Conservation (phyloP, 1,140 invertebrate species). For the Megathymus violae region DNA sequence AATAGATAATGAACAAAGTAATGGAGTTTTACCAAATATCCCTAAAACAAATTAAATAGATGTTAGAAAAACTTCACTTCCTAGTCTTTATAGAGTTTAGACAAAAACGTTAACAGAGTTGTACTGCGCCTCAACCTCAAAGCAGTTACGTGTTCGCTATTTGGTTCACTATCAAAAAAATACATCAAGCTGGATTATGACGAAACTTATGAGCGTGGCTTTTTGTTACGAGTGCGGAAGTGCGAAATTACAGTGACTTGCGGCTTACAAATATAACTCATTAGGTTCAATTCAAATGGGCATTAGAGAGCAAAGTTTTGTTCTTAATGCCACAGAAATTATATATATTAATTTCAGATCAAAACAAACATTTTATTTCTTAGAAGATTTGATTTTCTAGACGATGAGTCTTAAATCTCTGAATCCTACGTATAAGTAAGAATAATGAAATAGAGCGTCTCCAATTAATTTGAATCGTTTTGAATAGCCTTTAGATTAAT, state of each 20-base stretch:
- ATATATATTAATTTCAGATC: not conserved
- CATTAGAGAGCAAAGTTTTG: constrained; percentile 18
- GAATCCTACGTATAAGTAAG: no score
- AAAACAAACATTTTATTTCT: no score
- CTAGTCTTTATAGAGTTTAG: not conserved
- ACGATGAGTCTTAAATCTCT: no score
- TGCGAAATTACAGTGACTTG: constrained; percentile 50
- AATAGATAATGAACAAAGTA: no score
- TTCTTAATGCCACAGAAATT: constrained; percentile 2
- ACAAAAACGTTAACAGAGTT: constrained; percentile 1
- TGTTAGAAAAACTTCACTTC: not conserved
- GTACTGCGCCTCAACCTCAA: constrained; percentile 19
- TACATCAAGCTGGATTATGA: constrained; percentile 48
- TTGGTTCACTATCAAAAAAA: constrained; percentile 40
- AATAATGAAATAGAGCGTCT: constrained; percentile 1
- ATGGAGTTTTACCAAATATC: no score
- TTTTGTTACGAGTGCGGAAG: constrained; percentile 60
- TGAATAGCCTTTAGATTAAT: no score
- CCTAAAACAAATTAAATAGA: not conserved
- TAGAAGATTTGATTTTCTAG: no score
- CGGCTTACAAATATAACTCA: constrained; percentile 47
- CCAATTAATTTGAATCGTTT: no score
- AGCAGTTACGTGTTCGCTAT: constrained; percentile 31
- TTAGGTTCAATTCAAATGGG: constrained; percentile 38
- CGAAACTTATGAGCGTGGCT: constrained; percentile 45